Conservation (phyloP, 1,140 invertebrate species). For the Archegozetes longisetosus region DNA sequence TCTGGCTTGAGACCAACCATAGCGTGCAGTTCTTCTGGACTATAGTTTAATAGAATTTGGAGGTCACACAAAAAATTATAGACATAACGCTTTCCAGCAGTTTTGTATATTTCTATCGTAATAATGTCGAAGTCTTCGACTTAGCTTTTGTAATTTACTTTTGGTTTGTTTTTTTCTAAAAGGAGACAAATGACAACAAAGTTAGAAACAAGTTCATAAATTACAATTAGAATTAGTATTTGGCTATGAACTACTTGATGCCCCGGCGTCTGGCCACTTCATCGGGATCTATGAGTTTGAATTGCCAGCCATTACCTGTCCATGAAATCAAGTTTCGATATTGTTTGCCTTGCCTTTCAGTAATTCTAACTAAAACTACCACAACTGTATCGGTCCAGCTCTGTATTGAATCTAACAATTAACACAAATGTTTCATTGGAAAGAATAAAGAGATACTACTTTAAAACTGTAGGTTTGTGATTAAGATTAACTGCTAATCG, state of each 20-base stretch:
- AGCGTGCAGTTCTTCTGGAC: conserved; percentile 74
- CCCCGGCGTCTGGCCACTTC: conserved; percentile 94
- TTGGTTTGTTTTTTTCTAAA: conserved; percentile 88
- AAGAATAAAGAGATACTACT: too few relatives aligned
- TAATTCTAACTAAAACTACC: not conserved
- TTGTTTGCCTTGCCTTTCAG: not conserved
- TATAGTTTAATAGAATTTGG: conserved; percentile 76
- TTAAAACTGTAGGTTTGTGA: too few relatives aligned
- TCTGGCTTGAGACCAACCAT: conserved; percentile 87
- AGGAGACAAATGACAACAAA: too few relatives aligned
- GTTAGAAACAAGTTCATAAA: too few relatives aligned
- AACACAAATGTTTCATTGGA: too few relatives aligned
- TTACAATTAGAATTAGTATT: too few relatives aligned
- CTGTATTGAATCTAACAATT: too few relatives aligned
- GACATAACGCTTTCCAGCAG: conserved; percentile 90
- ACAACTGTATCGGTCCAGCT: not conserved
- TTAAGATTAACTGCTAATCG: too few relatives aligned
- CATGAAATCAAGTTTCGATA: conserved; percentile 93
- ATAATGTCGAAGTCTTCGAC: conserved; percentile 86
- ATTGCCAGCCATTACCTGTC: conserved; percentile 98
- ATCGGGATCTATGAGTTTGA: conserved; percentile 95
- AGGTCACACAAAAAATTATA: conserved; percentile 96
- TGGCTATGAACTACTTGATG: conserved; percentile 43
- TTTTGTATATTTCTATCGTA: conserved; percentile 99
- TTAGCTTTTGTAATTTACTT: conserved; percentile 97